phyloP scores from a whole-genome alignment of 1,140 invertebrate genomes.

The Formica selysi region DNA sequence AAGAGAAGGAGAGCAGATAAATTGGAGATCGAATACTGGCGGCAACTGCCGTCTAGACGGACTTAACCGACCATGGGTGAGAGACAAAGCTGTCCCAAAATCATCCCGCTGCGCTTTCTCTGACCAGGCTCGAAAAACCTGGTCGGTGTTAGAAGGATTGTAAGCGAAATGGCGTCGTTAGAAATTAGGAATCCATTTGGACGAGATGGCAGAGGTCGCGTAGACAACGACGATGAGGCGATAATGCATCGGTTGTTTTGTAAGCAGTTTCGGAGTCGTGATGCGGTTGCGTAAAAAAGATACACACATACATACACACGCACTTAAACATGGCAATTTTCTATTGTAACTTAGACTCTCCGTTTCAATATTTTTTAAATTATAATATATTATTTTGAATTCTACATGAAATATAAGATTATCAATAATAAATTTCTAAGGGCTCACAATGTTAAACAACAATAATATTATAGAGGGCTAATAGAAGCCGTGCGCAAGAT shows the following conservation, averaged over 20 bases:
- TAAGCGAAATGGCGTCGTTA: constrained; percentile 46
- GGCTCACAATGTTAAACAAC: too few species aligned
- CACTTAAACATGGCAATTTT: not conserved
- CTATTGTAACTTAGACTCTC: not conserved
- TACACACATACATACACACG: not conserved
- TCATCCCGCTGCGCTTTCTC: not conserved
- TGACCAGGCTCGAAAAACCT: not conserved
- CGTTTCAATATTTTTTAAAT: not conserved
- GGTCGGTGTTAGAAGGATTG: constrained; percentile 5
- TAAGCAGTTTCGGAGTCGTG: not conserved
- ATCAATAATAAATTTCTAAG: not conserved
- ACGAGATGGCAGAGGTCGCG: not conserved
- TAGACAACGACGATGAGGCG: not conserved
- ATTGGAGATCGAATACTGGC: constrained; percentile 48
- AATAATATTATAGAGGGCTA: too few species aligned
- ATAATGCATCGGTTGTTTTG: not conserved
- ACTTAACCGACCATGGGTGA: constrained; percentile 68
- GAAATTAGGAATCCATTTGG: constrained; percentile 57
- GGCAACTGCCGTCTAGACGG: constrained; percentile 27
- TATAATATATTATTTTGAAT: too few species aligned
- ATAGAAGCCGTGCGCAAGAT: too few species aligned
- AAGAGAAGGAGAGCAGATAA: constrained; percentile 23
- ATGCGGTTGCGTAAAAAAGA: not conserved
- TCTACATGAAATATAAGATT: too few species aligned
- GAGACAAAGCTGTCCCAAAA: constrained; percentile 16